Conservation (phyloP, 1,140 invertebrate genomes). For the Trichomalopsis sarcophagae region DNA sequence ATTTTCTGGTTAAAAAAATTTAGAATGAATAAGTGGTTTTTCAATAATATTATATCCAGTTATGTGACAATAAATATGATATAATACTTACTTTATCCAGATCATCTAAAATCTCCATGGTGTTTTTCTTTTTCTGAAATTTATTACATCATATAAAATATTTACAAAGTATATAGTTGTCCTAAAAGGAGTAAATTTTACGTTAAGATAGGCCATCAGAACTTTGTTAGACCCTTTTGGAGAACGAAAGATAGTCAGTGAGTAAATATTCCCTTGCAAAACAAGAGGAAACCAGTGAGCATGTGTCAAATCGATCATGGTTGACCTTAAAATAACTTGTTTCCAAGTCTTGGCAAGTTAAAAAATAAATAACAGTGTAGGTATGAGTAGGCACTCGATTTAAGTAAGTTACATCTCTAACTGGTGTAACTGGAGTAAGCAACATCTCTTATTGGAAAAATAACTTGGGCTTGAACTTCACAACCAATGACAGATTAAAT, state of each 20-base stretch:
- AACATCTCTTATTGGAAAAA: too few relatives aligned
- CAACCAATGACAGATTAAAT: too few relatives aligned
- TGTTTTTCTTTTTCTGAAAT: conserved; percentile 88
- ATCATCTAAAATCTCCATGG: conserved; percentile 84
- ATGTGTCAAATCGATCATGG: conserved; percentile 73
- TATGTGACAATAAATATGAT: conserved; percentile 13
- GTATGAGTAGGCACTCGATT: too few relatives aligned
- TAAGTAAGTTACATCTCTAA: too few relatives aligned
- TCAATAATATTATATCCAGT: conserved; percentile 35
- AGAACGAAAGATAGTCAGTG: conserved; percentile 76
- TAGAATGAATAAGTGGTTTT: conserved; percentile 42
- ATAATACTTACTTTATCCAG: conserved; percentile 74
- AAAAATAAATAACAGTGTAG: not conserved
- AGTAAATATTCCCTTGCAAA: conserved; percentile 83
- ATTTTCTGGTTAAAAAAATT: conserved; percentile 78
- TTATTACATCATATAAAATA: conserved; percentile 32
- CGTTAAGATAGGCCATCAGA: conserved; percentile 80
- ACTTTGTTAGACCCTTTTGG: conserved; percentile 77
- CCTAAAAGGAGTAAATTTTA: conserved; percentile 81
- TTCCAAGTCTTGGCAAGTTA: not conserved
- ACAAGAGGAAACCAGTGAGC: conserved; percentile 80
- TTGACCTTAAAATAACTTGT: not conserved
- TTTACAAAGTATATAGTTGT: conserved; percentile 59
- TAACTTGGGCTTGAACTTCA: too few relatives aligned
- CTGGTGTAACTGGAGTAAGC: too few relatives aligned